Percentiles rank a stretch among this genome's conserved stretches.
Evolutionary conservation across 2,888 invertebrate genomes (phyloP).

Genomic region (Dendrolimus pini): DNA sequence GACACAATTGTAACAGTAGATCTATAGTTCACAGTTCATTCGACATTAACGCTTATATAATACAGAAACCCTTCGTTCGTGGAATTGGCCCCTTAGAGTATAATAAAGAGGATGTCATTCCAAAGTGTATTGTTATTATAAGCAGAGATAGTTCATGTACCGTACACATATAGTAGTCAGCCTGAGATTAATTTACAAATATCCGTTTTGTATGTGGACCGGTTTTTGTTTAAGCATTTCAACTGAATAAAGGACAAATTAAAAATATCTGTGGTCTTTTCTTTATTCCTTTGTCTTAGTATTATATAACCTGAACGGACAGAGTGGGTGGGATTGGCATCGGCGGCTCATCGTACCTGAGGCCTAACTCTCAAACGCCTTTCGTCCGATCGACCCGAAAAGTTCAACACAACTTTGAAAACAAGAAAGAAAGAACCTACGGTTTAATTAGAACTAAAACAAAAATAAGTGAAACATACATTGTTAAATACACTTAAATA

Average conservation of each 20-base stretch:
- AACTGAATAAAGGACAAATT: constrained; percentile 66
- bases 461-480: too few relatives aligned
- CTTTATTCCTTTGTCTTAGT: background rate
- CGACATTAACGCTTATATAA: too few relatives aligned
- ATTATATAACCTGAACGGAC: background rate
- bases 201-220: constrained; percentile 42
- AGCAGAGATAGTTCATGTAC: constrained; percentile 38
- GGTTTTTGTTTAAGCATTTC: constrained; percentile 67
- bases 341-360: too few relatives aligned
- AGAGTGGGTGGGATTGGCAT: too few relatives aligned
- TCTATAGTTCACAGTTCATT: too few relatives aligned
- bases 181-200: constrained; percentile 50
- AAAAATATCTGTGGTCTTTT: constrained; percentile 14
- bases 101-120: constrained; percentile 64
- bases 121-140: constrained; percentile 55
- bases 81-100: background rate
- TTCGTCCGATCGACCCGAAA: too few relatives aligned
- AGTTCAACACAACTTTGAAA: too few relatives aligned
- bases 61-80: background rate
- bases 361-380: too few relatives aligned
- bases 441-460: too few relatives aligned
- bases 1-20: too few relatives aligned
- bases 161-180: constrained; percentile 34
- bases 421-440: too few relatives aligned
- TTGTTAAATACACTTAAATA: too few relatives aligned